A percentile compares a stretch with the other conserved stretches of the same genome.
phyloP scores from a whole-genome alignment of 1,140 invertebrate genomes.

The Apis cerana region DNA sequence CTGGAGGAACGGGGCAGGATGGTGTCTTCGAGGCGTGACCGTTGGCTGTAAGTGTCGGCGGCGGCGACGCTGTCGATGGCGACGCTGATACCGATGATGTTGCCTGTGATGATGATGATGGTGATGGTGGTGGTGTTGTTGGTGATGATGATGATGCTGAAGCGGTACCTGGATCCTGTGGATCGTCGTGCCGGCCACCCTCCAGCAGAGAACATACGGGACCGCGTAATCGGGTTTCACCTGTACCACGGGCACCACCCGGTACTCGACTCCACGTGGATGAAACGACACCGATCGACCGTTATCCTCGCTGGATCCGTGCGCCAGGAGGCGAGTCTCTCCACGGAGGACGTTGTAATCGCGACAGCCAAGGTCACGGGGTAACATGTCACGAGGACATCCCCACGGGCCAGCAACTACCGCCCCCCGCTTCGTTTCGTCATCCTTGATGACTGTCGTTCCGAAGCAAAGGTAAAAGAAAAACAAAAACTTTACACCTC shows the following conservation, averaged over 20 bases:
- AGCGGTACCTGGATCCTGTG: constrained; percentile 60
- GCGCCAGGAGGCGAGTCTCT: constrained; percentile 62
- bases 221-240: constrained; percentile 64
- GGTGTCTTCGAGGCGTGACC: constrained; percentile 24
- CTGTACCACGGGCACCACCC: constrained; percentile 68
- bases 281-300: constrained; percentile 49
- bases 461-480: not conserved
- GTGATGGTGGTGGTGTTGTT: constrained; percentile 8
- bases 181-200: constrained; percentile 59
- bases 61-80: constrained; percentile 50
- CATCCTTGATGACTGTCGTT: constrained; percentile 18
- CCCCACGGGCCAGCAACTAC: constrained; percentile 56
- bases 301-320: constrained; percentile 55
- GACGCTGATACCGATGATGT: not conserved
- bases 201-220: constrained; percentile 76
- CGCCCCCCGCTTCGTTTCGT: constrained; percentile 37
- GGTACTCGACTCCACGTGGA: constrained; percentile 62
- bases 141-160: constrained; percentile 51
- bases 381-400: constrained; percentile 79
- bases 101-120: constrained; percentile 13
- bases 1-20: constrained; percentile 33
- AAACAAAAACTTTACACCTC: no score
- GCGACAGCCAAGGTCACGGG: constrained; percentile 72
- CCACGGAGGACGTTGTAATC: constrained; percentile 70
- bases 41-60: constrained; percentile 30